Evolutionary conservation across 1,140 invertebrate genomes (phyloP).

Genomic region (Daktulosphaira vitifoliae): DNA sequence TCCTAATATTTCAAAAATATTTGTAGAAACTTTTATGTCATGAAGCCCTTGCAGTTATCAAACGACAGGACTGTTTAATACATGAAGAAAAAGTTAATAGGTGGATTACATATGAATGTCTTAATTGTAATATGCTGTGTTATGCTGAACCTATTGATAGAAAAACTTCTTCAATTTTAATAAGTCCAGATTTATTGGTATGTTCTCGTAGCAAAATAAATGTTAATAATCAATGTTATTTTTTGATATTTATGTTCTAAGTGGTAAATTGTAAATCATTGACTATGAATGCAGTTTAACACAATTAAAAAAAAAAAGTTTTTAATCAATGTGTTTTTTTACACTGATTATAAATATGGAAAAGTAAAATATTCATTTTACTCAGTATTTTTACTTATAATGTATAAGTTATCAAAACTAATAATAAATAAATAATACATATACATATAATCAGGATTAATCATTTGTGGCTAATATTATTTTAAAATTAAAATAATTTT

Average conservation of each 20-base stretch:
- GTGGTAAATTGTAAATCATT: too few species aligned
- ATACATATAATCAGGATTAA: too few species aligned
- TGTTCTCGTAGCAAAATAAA: too few species aligned
- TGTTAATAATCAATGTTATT: too few species aligned
- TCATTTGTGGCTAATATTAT: too few species aligned
- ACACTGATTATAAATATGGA: background rate
- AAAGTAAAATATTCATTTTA: background rate
- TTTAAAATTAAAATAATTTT: too few species aligned
- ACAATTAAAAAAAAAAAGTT: background rate
- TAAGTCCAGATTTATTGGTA: constrained; percentile 26
- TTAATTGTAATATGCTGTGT: constrained; percentile 23
- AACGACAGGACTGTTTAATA: constrained; percentile 9
- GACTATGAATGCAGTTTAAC: too few species aligned
- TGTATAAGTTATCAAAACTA: too few species aligned
- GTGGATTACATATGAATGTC: constrained; percentile 19
- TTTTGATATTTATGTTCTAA: too few species aligned
- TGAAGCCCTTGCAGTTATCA: background rate
- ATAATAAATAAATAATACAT: too few species aligned
- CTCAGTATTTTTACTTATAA: too few species aligned
- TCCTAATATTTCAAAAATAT: background rate
- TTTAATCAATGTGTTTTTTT: background rate
- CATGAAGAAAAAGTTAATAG: constrained; percentile 7
- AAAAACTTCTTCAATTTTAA: constrained; percentile 3
- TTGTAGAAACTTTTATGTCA: constrained; percentile 4
- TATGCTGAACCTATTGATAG: constrained; percentile 11